Evolutionary conservation across 2,113 vertebrate species (phyloP), one percentile per base, ranked within the genome.

Genomic region (Tragelaphus buxtoni): DNA sequence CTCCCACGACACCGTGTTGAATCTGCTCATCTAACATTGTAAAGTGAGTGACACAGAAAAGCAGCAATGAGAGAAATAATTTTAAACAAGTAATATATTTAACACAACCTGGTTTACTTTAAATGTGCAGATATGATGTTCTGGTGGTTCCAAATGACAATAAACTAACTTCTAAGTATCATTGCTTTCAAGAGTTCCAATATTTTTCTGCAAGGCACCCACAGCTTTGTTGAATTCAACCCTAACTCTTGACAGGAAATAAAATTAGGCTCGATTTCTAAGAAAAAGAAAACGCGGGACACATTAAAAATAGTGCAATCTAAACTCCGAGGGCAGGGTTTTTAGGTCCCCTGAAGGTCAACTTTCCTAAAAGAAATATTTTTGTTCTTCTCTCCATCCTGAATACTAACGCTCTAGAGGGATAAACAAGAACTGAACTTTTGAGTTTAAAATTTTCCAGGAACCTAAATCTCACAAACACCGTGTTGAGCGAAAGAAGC

Each of bases 401-500:
- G 63, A 94, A 90, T 5, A 60, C 84, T 53, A 96, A 95, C 47
- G 60, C 90, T 90, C 92, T 72, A 86, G 96, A 94, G 83, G 88
- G 96, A 84, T 97, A 97, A 98, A 98, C 83, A 98, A 95, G 96
- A 98, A 97, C 55, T 98, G 96, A 98, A 98, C 96, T 96, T 98
- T 39, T 89, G 97, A 98, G 92, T 97, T 95, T 97, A 97, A 98
- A 97, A 97, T 45, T 94, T 97, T 98, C 98, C 96, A 97, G 90
- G 83, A 96, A 97, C 77, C 74, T 51, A 39, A 96, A 82, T 92
- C 61, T 92, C 90, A 30, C 74, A 93, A 97, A 96, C 53, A 61
- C 3, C 77, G 51, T 55, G 56, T 88, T 81, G 55, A 88, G 42
- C 2, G 6, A 97, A 95, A 84, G 69, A 98, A 97, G 42, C 81